phyloP scores from a whole-genome alignment of 2,113 vertebrate genomes.

The Oostethus manadensis region DNA sequence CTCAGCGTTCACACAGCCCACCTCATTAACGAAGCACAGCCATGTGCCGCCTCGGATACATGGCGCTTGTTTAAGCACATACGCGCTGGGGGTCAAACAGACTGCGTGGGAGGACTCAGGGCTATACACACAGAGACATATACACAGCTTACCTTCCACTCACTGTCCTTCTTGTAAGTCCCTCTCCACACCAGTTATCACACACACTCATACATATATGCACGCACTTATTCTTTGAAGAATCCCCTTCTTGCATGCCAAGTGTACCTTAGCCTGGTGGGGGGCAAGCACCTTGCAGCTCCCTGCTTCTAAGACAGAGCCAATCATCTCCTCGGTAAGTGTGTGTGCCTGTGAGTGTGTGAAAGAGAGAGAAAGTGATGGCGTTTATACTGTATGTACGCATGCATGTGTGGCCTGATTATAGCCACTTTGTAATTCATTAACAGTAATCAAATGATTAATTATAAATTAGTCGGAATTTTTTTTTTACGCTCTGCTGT shows the following conservation, averaged over 20 bases:
- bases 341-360: slow-evolving; percentile 12
- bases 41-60: slow-evolving; percentile 87
- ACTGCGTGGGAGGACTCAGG: slow-evolving; percentile 61
- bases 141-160: slow-evolving; percentile 36
- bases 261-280: slow-evolving; percentile 41
- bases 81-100: slow-evolving; percentile 58
- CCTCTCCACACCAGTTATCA: slow-evolving; percentile 35
- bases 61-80: slow-evolving; percentile 58
- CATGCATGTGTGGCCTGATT: not conserved
- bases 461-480: too few relatives aligned
- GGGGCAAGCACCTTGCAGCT: slow-evolving; percentile 23
- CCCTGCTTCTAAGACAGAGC: slow-evolving; percentile 22
- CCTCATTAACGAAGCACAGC: slow-evolving; percentile 94
- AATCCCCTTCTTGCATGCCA: slow-evolving; percentile 51
- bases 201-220: slow-evolving; percentile 43
- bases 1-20: slow-evolving; percentile 78
- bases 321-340: slow-evolving; percentile 18
- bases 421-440: too few relatives aligned
- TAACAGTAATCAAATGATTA: too few relatives aligned
- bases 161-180: slow-evolving; percentile 55
- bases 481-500: too few relatives aligned
- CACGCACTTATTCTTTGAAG: slow-evolving; percentile 44
- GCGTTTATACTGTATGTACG: slow-evolving; percentile 17
- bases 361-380: too few relatives aligned
- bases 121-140: slow-evolving; percentile 34